Evolutionary conservation across 2,797 vertebrate genomes (phyloP), one percentile per base, ranked within the genome.

Genomic region (Schizothorax lantsangensis): DNA sequence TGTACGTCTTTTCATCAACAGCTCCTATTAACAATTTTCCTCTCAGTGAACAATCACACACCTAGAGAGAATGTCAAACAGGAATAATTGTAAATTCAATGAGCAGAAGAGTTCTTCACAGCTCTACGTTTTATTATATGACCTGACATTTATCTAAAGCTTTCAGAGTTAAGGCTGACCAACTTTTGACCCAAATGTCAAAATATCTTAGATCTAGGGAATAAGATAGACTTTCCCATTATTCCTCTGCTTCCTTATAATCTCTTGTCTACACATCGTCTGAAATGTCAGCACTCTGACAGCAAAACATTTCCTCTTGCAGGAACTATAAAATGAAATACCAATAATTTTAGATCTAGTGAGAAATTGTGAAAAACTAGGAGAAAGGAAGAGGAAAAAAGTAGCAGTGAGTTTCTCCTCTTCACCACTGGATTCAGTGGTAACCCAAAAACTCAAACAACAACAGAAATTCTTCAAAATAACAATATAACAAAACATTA

Each of bases 141-240:
- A 68, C 23, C 23, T 79, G 74, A 84, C 62, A 84, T 78, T 84
- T 43, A 84, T 78, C n/a, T 84, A 57, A 78, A 69, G 74, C 83
- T 78, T 84, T 57, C 33, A 69, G 15, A 77, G 74, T 84, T 78
- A 78, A 68, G 23, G 33, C 83, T 78, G 73, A 84, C 62, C 73
- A 40, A 69, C 30, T 40, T 77, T 78, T 78, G 83, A 40, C 83
- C 59, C 64, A 40, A 30, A 68, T 78, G 74, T 84, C 83, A 84
- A 54, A 43, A 52, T 54, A 78, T 78, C 33, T 84, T 21, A 68
- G 33, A 78, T 40, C 79, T 66, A 66, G 14, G 6, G 40, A 80
- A 68, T 68, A 19, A 26, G 23, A 84, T 66, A 66, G 73, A 49
- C 26, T 77, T 74, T 74, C n/a, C 47, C 49, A 72, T 57, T 82